Evolutionary conservation across 2,888 invertebrate genomes (phyloP), one percentile per base, ranked within the genome.

Genomic region (Lysandra bellargus): DNA sequence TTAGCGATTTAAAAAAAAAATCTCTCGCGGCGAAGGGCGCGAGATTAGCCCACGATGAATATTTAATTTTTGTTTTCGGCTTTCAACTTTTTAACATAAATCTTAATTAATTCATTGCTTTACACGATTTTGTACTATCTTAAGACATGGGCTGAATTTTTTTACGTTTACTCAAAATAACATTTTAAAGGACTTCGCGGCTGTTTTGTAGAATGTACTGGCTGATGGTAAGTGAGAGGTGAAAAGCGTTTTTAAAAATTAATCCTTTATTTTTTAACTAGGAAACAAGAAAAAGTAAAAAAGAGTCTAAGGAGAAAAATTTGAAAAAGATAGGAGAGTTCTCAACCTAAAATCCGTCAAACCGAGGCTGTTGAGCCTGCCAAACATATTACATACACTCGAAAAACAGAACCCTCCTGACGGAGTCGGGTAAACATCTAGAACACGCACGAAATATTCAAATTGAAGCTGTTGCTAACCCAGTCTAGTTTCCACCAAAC

Each of bases 21-120:
- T 86, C 84, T 82, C 82, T 81, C 83, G 83, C 80, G 80, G 82
- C 86, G 85, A 87, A 87, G 84, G 86, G 53, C 30, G 30, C 53
- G 17, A 75, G 76, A 76, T 76, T 90, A 79, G 40, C 89, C 87
- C 85, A 82, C 82, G 91, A 92, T 92, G 91, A 92, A 92, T 92
- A 91, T 92, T 92, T 90, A 92, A 91, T 91, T 89, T 88, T 90
- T 91, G 87, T 90, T 91, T 88, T 88, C 86, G 81, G 85, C 86
- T 87, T 88, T 86, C 81, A 86, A 85, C 84, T 85, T 87, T 86
- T 88, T 87, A 87, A 86, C 87, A 85, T 88, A 87, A 90, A 90
- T 89, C 84, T 82, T 90, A 89, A 92, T 91, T 90, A 90, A 88
- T 90, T 88, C 86, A 89, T 90, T 88, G 85, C 86, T 89, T 89